Base-by-base conservation (phyloP, 2,113 vertebrate species). In the Cephalopterus ornatus region DNA sequence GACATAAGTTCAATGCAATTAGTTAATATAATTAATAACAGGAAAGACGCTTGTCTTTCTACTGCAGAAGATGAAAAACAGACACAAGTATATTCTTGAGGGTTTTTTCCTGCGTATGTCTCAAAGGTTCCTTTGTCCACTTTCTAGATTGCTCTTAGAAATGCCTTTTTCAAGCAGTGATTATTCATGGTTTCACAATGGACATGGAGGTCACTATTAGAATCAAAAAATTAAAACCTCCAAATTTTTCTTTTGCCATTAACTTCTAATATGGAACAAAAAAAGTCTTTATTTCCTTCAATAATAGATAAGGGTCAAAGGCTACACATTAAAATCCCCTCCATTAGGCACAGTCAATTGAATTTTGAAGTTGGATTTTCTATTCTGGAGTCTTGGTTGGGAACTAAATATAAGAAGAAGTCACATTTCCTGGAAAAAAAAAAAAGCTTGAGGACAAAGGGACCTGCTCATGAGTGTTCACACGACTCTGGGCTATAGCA, bases 301-400 rank as follows among this genome's bases (percentile, higher is more conserved):
- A 89, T 91, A 97, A 95, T 84, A 94, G 73, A 62, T 83, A 93
- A 96, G 59, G 90, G 80, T 89, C 94, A 97, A 96, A 94, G 83
- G 93, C 47, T 77, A 80, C 65, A 95, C 72, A 97, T 97, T 87
- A 96, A 97, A 95, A 94, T 95, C 93, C 94, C 92, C 85, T 97
- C 86, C 92, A 95, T 97, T 96, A 97, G 94, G 88, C 91, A 96
- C 84, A 93, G 79, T 96, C 95, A 96, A 96, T 94, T 88, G 96
- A 94, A 95, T 96, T 93, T 68, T 87, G 85, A 87, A 94, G 75
- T 89, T 87, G 74, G 14, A 13, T 63, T 88, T 85, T 71, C 88
- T 73, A 66, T 80, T 95, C 94, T 92, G 85, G 89, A 97, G 73
- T 88, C 83, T 82, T 92, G 39, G 80, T 96, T 96, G 92, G 87